Conservation (phyloP, 2,888 invertebrate genomes). For the Tyria jacobaeae region DNA sequence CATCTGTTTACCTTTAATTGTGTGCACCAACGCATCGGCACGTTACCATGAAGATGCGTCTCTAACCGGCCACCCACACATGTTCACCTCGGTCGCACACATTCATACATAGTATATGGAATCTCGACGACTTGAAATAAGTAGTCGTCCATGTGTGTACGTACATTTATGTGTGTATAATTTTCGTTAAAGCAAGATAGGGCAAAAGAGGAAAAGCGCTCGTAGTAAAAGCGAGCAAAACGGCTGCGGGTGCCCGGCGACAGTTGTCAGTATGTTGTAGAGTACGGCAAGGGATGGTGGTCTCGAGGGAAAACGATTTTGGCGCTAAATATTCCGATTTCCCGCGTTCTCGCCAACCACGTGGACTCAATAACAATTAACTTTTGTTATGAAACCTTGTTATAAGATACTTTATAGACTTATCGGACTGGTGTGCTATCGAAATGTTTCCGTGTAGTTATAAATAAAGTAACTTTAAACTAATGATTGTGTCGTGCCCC, state of each 20-base stretch:
- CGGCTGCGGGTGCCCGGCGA: slow-evolving; percentile 70
- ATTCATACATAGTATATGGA: slow-evolving; percentile 40
- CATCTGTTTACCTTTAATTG: slow-evolving; percentile 50
- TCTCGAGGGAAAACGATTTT: slow-evolving; percentile 67
- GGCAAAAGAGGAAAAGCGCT: slow-evolving; percentile 79
- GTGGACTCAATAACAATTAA: slow-evolving; percentile 61
- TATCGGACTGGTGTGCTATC: slow-evolving; percentile 52
- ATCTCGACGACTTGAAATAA: slow-evolving; percentile 57
- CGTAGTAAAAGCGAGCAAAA: slow-evolving; percentile 76
- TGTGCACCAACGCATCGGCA: slow-evolving; percentile 73
- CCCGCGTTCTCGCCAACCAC: slow-evolving; percentile 72
- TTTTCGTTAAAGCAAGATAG: slow-evolving; percentile 80
- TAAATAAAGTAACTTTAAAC: slow-evolving; percentile 61
- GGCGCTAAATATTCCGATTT: slow-evolving; percentile 73
- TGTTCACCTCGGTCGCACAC: slow-evolving; percentile 56
- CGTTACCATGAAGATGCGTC: slow-evolving; percentile 68
- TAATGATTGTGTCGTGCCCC: slow-evolving; percentile 75
- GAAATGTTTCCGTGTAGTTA: slow-evolving; percentile 59
- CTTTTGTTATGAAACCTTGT: slow-evolving; percentile 53
- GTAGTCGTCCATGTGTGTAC: slow-evolving; percentile 73
- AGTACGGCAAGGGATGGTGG: slow-evolving; percentile 74
- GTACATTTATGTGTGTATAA: slow-evolving; percentile 70
- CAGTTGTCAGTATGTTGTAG: slow-evolving; percentile 79
- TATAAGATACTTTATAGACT: slow-evolving; percentile 52
- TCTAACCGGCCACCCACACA: slow-evolving; percentile 59